Evolutionary conservation across 2,888 invertebrate genomes (phyloP).

Genomic region (Nipponacmea schrenckii): DNA sequence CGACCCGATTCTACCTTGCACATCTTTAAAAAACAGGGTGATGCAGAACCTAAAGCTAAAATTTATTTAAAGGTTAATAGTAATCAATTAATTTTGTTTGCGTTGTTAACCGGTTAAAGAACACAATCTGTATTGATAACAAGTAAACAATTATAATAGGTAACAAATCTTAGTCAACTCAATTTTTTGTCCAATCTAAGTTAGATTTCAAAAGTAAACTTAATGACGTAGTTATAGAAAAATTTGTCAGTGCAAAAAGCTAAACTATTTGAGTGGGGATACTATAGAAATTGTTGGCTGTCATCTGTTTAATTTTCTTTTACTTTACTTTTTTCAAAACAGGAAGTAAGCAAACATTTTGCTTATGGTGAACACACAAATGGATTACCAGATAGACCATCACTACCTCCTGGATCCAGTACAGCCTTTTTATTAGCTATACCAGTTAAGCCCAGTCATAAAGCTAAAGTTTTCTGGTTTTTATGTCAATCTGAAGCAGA

Average conservation of each 20-base stretch:
- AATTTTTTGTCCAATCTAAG: too few relatives aligned
- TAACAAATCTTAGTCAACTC: too few relatives aligned
- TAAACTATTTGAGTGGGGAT: too few relatives aligned
- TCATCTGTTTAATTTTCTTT: background rate
- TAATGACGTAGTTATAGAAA: too few relatives aligned
- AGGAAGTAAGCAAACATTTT: conserved; percentile 54
- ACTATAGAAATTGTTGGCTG: background rate
- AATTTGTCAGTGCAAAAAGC: too few relatives aligned
- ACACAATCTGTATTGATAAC: too few relatives aligned
- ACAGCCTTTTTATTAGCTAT: conserved; percentile 82
- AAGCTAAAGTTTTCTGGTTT: conserved; percentile 83
- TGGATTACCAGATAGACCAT: conserved; percentile 80
- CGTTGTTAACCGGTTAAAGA: too few relatives aligned
- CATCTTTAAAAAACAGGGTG: conserved; percentile 81
- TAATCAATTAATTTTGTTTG: too few relatives aligned
- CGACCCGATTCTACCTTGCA: conserved; percentile 88
- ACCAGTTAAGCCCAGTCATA: conserved; percentile 74
- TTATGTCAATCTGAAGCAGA: conserved; percentile 82
- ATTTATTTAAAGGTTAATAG: conserved; percentile 73
- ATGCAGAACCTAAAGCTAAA: conserved; percentile 70
- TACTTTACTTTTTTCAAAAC: conserved; percentile 7
- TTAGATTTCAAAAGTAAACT: too few relatives aligned
- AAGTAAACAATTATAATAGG: too few relatives aligned
- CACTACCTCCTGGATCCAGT: conserved; percentile 77
- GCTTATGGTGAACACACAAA: conserved; percentile 81